Percentiles rank a stretch among this genome's conserved stretches.
phyloP scores from a whole-genome alignment of 2,797 vertebrate genomes.

The Coregonus ussuriensis region DNA sequence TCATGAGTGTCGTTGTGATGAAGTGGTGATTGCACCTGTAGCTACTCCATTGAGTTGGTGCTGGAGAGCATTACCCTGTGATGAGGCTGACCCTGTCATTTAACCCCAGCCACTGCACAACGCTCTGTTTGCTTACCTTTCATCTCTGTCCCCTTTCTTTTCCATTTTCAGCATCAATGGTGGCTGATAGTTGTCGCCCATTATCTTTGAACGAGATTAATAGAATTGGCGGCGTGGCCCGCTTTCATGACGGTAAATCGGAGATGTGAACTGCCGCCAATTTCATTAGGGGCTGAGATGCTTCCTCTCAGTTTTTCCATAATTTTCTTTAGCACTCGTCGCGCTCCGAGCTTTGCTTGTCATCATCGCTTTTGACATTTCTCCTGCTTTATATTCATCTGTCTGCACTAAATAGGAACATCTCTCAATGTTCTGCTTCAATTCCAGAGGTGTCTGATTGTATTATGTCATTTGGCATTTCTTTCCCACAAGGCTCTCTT shows the following conservation, averaged over 20 bases:
- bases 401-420: slow-evolving; percentile 29
- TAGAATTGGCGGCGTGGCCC: slow-evolving; percentile 17
- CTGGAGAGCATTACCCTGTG: neutral
- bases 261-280: slow-evolving; percentile 35
- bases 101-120: slow-evolving; percentile 9
- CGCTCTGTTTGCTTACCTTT: slow-evolving; percentile 26
- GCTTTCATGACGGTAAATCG: slow-evolving; percentile 33
- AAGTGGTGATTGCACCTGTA: neutral
- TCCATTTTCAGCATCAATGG: slow-evolving; percentile 32
- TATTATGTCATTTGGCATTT: slow-evolving; percentile 49
- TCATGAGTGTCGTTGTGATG: neutral
- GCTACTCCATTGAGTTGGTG: neutral
- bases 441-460: slow-evolving; percentile 42
- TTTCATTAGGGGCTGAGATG: slow-evolving; percentile 40
- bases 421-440: slow-evolving; percentile 31
- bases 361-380: slow-evolving; percentile 37
- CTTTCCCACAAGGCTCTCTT: slow-evolving; percentile 35
- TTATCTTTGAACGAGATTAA: slow-evolving; percentile 43
- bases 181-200: slow-evolving; percentile 30
- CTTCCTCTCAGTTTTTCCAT: slow-evolving; percentile 20
- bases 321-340: slow-evolving; percentile 42
- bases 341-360: slow-evolving; percentile 31
- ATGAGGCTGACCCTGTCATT: neutral
- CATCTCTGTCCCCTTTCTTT: slow-evolving; percentile 15
- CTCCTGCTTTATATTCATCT: slow-evolving; percentile 28